These are phyloP conservation scores for Fopius arisanus DNA, from an alignment of 1,140 invertebrate species.

Conservation along the genomic window DNA sequence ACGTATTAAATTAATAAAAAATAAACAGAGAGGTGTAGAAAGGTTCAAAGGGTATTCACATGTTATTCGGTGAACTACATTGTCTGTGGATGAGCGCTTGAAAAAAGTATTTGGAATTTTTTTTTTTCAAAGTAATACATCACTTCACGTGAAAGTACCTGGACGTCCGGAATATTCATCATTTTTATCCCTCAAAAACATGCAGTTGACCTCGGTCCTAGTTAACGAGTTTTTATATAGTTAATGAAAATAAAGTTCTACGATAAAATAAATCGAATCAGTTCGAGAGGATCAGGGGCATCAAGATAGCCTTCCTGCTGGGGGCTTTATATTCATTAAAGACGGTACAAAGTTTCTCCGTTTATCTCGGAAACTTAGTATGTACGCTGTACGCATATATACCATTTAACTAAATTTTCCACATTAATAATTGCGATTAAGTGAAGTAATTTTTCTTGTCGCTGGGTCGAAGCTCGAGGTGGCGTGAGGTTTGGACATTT, in stretches of 20 bases:
- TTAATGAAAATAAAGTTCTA: background rate
- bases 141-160: background rate
- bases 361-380: background rate
- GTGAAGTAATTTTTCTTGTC: background rate
- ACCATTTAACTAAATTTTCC: background rate
- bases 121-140: background rate
- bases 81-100: background rate
- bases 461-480: background rate
- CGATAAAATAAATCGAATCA: background rate
- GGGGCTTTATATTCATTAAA: background rate
- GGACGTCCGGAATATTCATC: background rate
- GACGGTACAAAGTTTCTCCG: background rate
- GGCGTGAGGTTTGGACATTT: background rate
- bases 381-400: background rate
- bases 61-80: background rate
- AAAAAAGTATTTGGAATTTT: background rate
- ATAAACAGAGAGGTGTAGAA: background rate
- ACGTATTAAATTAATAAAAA: background rate
- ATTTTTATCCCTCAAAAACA: background rate
- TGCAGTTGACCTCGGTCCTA: too few relatives aligned
- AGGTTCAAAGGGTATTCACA: background rate
- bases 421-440: conserved; percentile 2
- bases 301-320: background rate
- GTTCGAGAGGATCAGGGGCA: background rate
- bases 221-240: background rate